phyloP scores from a whole-genome alignment of 2,113 vertebrate species.

The Bucco capensis region DNA sequence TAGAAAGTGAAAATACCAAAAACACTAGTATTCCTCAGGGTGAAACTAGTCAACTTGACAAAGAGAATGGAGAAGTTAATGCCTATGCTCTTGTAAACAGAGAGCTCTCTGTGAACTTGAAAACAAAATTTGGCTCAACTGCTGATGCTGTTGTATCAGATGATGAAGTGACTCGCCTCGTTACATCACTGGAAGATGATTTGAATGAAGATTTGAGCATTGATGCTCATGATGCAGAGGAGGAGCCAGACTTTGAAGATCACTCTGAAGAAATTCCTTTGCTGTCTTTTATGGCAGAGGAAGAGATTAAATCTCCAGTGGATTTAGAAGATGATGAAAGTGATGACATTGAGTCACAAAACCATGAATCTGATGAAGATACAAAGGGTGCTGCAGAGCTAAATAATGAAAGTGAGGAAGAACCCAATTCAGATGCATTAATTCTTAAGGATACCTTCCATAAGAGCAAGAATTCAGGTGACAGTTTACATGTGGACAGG shows the following conservation, averaged over 20 bases:
- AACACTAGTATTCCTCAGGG: conserved; percentile 58
- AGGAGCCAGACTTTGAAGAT: conserved; percentile 42
- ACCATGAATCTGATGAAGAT: background rate
- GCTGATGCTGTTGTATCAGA: conserved; percentile 83
- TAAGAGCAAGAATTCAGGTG: conserved; percentile 35
- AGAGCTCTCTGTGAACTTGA: conserved; percentile 72
- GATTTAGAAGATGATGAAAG: background rate
- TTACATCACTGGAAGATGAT: conserved; percentile 76
- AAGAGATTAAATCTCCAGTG: background rate
- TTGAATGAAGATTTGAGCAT: conserved; percentile 63
- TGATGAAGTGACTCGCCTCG: conserved; percentile 81
- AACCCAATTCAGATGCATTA: conserved; percentile 37
- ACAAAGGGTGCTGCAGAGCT: conserved; percentile 26
- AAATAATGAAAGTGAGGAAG: conserved; percentile 30
- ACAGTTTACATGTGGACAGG: conserved; percentile 27
- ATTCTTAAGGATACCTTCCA: conserved; percentile 68
- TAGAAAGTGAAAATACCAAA: conserved; percentile 74
- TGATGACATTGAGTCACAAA: background rate
- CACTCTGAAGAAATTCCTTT: conserved; percentile 59
- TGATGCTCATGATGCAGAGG: conserved; percentile 27
- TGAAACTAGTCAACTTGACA: conserved; percentile 45
- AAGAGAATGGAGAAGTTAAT: conserved; percentile 55
- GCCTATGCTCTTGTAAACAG: conserved; percentile 69
- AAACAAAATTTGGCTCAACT: conserved; percentile 84
- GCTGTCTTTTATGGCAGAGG: conserved; percentile 65